A percentile compares a stretch with the other conserved stretches of the same genome.
Evolutionary conservation across 2,113 vertebrate species (phyloP).

Genomic region (Aegotheles bennettii): DNA sequence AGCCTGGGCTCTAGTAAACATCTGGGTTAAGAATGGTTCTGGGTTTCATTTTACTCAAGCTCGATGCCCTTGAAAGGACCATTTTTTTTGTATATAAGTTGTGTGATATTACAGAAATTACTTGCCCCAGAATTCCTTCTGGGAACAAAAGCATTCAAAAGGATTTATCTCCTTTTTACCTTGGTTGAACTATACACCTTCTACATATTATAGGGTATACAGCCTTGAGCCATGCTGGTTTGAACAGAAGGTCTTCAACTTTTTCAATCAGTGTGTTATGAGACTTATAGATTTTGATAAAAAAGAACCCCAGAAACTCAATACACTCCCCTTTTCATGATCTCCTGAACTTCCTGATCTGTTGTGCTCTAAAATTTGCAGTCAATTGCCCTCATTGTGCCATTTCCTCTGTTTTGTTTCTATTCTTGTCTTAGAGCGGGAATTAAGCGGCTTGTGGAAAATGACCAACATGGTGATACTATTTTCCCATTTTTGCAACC

Average conservation of each 20-base stretch:
- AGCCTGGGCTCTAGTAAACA: background rate
- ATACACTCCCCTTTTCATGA: background rate
- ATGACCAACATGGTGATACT: background rate
- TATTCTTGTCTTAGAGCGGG: background rate
- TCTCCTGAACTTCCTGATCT: conserved; percentile 28
- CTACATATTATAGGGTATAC: too few relatives aligned
- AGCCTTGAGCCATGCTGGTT: background rate
- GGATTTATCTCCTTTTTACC: background rate
- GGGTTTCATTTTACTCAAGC: background rate
- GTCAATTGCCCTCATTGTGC: conserved; percentile 37
- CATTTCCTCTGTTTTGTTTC: conserved; percentile 46
- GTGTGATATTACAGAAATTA: background rate
- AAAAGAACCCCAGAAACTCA: background rate
- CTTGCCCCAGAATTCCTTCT: background rate
- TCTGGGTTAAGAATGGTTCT: background rate
- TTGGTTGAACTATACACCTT: background rate
- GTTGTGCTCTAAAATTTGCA: background rate
- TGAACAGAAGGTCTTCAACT: accelerated
- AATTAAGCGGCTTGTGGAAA: background rate
- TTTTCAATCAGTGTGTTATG: background rate
- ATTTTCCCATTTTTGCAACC: background rate
- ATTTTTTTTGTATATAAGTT: background rate
- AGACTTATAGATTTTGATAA: background rate
- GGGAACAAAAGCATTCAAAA: background rate
- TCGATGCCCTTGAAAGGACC: background rate